phyloP scores from a whole-genome alignment of 2,113 vertebrate genomes.

The Nothocercus nigrocapillus region DNA sequence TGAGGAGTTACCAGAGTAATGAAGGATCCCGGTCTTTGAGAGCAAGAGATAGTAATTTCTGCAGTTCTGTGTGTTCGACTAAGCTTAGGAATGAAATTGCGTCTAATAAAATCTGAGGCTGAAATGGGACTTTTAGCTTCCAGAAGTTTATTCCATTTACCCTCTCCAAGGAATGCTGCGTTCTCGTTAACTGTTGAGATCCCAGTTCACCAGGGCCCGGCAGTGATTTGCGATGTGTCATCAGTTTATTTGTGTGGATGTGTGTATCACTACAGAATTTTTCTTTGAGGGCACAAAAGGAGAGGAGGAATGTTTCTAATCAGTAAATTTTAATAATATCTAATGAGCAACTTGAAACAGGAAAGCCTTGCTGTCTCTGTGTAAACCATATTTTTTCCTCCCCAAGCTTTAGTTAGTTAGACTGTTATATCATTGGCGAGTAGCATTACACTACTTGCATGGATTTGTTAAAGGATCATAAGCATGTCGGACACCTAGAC shows the following conservation, averaged over 20 bases:
- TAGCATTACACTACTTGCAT: not conserved
- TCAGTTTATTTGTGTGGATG: not conserved
- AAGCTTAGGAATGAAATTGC: conserved; percentile 73
- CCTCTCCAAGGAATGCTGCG: conserved; percentile 50
- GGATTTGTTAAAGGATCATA: not conserved
- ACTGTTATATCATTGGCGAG: not conserved
- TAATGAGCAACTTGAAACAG: not conserved
- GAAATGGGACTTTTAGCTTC: conserved; percentile 77
- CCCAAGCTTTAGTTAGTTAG: not conserved
- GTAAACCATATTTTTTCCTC: not conserved
- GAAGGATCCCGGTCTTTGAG: conserved; percentile 65
- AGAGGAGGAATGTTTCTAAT: not conserved
- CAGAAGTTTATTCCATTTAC: conserved; percentile 70
- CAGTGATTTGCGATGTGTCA: not conserved
- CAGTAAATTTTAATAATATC: not conserved
- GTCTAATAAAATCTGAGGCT: conserved; percentile 77
- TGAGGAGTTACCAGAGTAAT: conserved; percentile 72
- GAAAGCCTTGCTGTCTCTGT: not conserved
- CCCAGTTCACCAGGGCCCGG: not conserved
- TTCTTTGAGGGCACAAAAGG: not conserved
- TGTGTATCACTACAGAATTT: not conserved
- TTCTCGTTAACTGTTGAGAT: conserved; percentile 59
- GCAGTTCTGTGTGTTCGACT: conserved; percentile 62
- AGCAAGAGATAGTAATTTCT: conserved; percentile 73
- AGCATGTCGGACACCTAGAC: not conserved